Evolutionary conservation across 64 coral and sea anemone genomes (phyloP).

Genomic region (Pocillopora damicornis): DNA sequence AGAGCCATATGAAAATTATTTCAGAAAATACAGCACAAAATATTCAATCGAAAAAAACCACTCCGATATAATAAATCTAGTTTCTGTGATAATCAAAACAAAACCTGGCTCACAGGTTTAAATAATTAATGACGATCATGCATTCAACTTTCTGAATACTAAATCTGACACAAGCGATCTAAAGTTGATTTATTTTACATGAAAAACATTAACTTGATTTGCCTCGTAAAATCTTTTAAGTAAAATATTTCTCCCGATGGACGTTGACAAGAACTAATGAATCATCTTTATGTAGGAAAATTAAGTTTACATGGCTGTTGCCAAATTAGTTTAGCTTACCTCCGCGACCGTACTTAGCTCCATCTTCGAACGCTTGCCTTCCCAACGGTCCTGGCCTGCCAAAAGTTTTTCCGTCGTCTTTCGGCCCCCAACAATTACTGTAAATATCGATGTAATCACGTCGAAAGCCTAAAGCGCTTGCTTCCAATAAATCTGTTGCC

Average conservation of each 20-base stretch:
- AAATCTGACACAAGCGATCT: neutral
- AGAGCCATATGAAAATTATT: neutral
- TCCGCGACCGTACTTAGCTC: constrained; percentile 72
- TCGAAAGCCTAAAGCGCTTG: constrained; percentile 65
- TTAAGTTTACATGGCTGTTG: neutral
- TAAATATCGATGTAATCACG: constrained; percentile 81
- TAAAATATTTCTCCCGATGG: neutral
- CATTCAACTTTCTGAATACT: neutral
- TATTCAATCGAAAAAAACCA: neutral
- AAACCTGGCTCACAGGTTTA: neutral
- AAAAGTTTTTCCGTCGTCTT: constrained; percentile 88
- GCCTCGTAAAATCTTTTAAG: neutral
- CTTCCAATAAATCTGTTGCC: constrained; percentile 73
- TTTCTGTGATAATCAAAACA: neutral
- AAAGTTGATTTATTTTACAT: neutral
- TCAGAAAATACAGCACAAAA: neutral
- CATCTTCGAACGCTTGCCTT: constrained; percentile 57
- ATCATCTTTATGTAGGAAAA: neutral
- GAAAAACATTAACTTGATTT: neutral
- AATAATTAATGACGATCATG: neutral
- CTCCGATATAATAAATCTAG: neutral
- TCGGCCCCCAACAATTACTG: constrained; percentile 90
- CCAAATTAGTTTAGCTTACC: constrained; percentile 42
- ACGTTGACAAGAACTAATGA: neutral
- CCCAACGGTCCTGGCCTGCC: constrained; percentile 78